phyloP scores from a whole-genome alignment of 1,140 invertebrate species.

The Campoletis sonorensis region DNA sequence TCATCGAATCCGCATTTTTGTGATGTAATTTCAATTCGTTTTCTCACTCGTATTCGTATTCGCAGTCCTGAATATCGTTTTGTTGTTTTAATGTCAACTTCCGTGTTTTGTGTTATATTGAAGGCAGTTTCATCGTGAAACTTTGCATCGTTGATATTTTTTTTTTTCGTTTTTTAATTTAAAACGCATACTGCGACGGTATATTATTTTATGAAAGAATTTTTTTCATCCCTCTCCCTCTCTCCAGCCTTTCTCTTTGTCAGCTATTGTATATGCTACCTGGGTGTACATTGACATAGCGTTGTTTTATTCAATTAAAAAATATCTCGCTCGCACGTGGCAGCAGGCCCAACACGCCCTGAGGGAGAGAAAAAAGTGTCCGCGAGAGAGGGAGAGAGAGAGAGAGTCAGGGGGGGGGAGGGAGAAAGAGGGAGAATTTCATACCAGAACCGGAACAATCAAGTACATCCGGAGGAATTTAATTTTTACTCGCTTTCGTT shows the following conservation, averaged over 20 bases:
- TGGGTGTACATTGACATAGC: conserved; percentile 7
- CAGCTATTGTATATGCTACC: neutral
- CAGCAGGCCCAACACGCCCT: conserved; percentile 5
- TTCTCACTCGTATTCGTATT: too few species aligned
- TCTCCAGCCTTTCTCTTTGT: neutral
- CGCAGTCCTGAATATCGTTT: too few species aligned
- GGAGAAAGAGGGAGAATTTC: neutral
- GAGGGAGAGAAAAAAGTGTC: neutral
- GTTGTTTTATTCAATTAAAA: conserved; percentile 12
- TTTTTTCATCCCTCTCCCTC: neutral
- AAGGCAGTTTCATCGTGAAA: too few species aligned
- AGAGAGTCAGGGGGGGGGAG: neutral
- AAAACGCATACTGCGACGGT: neutral
- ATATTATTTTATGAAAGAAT: neutral
- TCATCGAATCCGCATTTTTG: too few species aligned
- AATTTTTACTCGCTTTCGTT: conserved; percentile 6
- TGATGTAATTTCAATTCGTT: too few species aligned
- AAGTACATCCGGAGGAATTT: conserved; percentile 11
- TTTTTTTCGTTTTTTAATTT: too few species aligned
- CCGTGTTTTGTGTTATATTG: too few species aligned
- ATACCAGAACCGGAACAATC: conserved; percentile 2
- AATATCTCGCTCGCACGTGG: conserved; percentile 10
- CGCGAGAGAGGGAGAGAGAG: neutral
- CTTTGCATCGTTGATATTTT: too few species aligned
- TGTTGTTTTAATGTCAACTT: too few species aligned